Evolutionary conservation across 2,888 invertebrate genomes (phyloP).

Genomic region (Alviniconcha strummeri): DNA sequence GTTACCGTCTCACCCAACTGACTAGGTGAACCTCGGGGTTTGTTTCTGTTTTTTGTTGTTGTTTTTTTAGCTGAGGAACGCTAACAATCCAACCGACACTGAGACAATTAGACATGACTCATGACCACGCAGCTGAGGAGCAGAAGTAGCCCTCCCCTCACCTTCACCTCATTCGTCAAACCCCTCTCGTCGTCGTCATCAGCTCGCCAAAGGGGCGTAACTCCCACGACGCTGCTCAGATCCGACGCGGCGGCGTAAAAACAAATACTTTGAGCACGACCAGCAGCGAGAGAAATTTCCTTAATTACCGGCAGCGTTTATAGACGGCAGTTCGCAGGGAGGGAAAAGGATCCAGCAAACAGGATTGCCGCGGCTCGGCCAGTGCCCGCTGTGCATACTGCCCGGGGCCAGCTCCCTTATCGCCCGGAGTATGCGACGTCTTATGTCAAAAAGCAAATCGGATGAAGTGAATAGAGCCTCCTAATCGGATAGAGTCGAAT

Average conservation of each 20-base stretch:
- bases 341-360: slow-evolving; percentile 25
- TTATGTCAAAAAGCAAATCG: slow-evolving; percentile 30
- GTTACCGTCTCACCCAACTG: too few relatives aligned
- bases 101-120: too few relatives aligned
- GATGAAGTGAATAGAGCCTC: slow-evolving; percentile 25
- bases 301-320: slow-evolving; percentile 34
- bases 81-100: too few relatives aligned
- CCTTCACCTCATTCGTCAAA: not conserved
- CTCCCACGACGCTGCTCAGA: too few relatives aligned
- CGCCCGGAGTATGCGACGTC: slow-evolving; percentile 5
- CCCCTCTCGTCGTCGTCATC: not conserved
- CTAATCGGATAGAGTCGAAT: slow-evolving; percentile 31
- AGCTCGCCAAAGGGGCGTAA: not conserved
- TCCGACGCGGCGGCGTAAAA: too few relatives aligned
- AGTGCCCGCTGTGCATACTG: not conserved
- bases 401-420: not conserved
- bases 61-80: too few relatives aligned
- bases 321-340: not conserved
- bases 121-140: too few relatives aligned
- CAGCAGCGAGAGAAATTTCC: slow-evolving; percentile 45
- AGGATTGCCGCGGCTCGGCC: slow-evolving; percentile 17
- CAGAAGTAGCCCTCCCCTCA: too few relatives aligned
- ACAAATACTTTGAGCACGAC: slow-evolving; percentile 4
- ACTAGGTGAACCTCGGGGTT: too few relatives aligned
- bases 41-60: too few relatives aligned